Conservation (phyloP, 2,888 invertebrate species). For the Tipula vernalis region DNA sequence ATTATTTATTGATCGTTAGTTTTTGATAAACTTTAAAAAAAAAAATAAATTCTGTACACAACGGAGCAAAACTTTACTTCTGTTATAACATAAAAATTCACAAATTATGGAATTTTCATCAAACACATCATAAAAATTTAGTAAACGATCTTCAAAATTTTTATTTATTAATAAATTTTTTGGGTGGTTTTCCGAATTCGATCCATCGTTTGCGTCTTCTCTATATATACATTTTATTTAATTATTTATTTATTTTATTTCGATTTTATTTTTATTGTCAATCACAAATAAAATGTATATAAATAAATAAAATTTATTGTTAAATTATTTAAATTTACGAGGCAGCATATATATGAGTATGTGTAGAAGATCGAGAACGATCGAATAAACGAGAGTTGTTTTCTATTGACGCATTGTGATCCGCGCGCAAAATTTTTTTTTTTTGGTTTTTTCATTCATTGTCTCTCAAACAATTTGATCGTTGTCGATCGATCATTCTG, state of each 20-base stretch:
- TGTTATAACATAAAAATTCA: background rate
- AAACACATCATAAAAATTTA: background rate
- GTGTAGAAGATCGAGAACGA: background rate
- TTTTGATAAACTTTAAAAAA: background rate
- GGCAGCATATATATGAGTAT: background rate
- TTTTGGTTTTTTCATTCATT: background rate
- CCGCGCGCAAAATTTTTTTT: background rate
- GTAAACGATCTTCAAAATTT: background rate
- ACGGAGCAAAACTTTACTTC: background rate
- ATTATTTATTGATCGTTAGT: background rate
- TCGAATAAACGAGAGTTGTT: background rate
- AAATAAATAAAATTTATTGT: background rate
- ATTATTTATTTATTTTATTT: background rate
- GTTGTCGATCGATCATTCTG: constrained; percentile 4
- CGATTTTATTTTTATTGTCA: background rate
- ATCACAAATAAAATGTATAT: background rate
- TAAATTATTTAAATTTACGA: background rate
- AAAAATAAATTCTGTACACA: background rate
- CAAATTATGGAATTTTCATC: background rate
- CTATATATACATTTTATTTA: background rate
- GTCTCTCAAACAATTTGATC: background rate
- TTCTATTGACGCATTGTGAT: background rate
- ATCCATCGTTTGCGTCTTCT: background rate
- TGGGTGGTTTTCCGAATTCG: background rate
- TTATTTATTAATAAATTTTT: background rate